Base-by-base conservation (phyloP, 2,113 vertebrate genomes). In the Leptobrachium ailaonicum region DNA sequence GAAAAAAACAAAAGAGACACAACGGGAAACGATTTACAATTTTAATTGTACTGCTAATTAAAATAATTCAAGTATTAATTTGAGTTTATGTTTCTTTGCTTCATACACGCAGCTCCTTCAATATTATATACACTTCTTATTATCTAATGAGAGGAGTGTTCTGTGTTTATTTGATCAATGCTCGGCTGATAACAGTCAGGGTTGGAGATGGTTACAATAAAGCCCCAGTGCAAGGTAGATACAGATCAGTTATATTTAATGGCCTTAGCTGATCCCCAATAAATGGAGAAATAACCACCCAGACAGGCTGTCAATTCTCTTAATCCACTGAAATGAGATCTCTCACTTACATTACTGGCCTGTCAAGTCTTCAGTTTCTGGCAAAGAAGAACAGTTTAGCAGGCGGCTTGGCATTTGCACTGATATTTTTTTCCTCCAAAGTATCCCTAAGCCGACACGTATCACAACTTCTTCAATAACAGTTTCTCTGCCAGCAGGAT, bases 281-380 rank as follows among this genome's bases (percentile, higher is more conserved):
- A 80, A 83, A 75, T 2, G 5, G 82, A 60, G 71, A 86, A 88
- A 82, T 73, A 81, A 82, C 78, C 60, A 78, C 0, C 0, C 43
- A 41, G 0, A 3, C 10, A 85, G 82, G 13, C 53, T 83, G 54
- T 84, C 53, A 74, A 0, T 0, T 83, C 82, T 64, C 71, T 77
- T 75, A 78, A 83, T 1, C 2, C 73, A 78, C 83, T 71, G 77
- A 82, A 85, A 75, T 1, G n/a, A 9, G 43, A 47, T 77, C 71
- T 87, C 85, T 79, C 79, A 84, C 63, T 78, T 85, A 82, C 0
- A 50, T 47, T 77, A 82, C 66, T 76, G 66, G 40, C 69, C 71
- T 83, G 67, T 82, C 80, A 83, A 42, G 1, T 68, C 53, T 82
- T 56, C 56, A 83, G 77, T 63, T 66, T 50, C 77, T 62, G 71